Evolutionary conservation across 1,140 invertebrate genomes (phyloP).

Genomic region (Trachymyrmex cornetzi): DNA sequence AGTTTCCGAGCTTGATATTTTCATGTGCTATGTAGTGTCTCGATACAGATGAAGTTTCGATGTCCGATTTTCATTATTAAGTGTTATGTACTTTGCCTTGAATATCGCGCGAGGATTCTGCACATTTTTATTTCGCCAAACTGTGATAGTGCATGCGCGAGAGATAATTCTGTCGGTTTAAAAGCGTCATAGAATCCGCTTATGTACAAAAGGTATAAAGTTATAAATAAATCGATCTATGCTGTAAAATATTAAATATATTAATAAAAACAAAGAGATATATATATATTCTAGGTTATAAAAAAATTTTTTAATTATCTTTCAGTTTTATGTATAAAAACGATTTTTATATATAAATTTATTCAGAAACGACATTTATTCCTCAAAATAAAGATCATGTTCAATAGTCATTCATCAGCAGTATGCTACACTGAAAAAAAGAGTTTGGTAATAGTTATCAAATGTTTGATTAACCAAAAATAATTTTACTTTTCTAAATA

Average conservation of each 20-base stretch:
- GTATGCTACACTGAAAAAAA: too few species aligned
- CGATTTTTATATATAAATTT: too few species aligned
- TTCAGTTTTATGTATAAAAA: too few species aligned
- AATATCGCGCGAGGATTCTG: conserved; percentile 1
- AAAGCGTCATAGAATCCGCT: conserved; percentile 8
- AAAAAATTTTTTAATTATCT: too few species aligned
- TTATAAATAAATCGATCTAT: not conserved
- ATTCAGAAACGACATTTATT: too few species aligned
- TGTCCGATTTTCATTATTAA: not conserved
- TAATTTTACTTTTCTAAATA: too few species aligned
- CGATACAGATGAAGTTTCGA: not conserved
- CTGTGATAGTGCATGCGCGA: conserved; percentile 44
- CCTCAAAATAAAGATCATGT: too few species aligned
- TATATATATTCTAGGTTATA: not conserved
- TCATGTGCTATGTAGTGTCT: not conserved
- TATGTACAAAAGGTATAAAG: not conserved
- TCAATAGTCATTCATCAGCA: too few species aligned
- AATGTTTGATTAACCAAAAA: too few species aligned
- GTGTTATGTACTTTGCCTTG: not conserved
- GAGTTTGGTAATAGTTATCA: too few species aligned
- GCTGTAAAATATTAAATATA: not conserved
- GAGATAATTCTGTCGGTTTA: conserved; percentile 30
- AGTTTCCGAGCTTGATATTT: conserved; percentile 16
- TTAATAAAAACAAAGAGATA: conserved; percentile 3
- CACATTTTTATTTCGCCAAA: conserved; percentile 30